Percentiles rank a stretch among this genome's conserved stretches.
Conservation (phyloP, 2,113 vertebrate genomes). For the Cygnus atratus region DNA sequence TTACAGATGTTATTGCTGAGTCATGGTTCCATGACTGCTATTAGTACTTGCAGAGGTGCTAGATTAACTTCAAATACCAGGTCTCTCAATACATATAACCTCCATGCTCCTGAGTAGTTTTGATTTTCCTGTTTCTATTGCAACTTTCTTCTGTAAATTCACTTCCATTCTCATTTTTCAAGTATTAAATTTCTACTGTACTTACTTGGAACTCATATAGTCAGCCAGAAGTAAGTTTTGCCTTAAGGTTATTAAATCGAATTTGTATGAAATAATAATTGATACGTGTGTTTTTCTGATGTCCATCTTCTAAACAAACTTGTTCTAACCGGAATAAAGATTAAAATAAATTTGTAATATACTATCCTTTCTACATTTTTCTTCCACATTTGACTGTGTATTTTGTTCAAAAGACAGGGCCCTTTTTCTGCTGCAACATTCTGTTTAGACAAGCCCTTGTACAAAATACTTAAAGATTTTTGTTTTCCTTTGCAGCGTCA, state of each 20-base stretch:
- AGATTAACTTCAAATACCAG: background rate
- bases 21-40: background rate
- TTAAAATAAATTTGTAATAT: background rate
- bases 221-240: background rate
- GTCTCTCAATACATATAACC: background rate
- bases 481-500: conserved; percentile 55
- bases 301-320: background rate
- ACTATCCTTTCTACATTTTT: background rate
- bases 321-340: background rate
- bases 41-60: background rate
- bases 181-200: background rate
- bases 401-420: background rate
- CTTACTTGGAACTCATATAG: background rate
- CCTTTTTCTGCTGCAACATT: background rate
- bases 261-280: background rate
- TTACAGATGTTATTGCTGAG: background rate
- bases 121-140: background rate
- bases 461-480: background rate
- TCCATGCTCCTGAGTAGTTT: background rate
- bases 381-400: background rate
- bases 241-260: background rate
- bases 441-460: background rate
- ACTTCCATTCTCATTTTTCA: background rate
- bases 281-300: background rate
- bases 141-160: background rate